Evolutionary conservation across 2,113 vertebrate species (phyloP), one percentile per base, ranked within the genome.

Genomic region (Thymallus thymallus): DNA sequence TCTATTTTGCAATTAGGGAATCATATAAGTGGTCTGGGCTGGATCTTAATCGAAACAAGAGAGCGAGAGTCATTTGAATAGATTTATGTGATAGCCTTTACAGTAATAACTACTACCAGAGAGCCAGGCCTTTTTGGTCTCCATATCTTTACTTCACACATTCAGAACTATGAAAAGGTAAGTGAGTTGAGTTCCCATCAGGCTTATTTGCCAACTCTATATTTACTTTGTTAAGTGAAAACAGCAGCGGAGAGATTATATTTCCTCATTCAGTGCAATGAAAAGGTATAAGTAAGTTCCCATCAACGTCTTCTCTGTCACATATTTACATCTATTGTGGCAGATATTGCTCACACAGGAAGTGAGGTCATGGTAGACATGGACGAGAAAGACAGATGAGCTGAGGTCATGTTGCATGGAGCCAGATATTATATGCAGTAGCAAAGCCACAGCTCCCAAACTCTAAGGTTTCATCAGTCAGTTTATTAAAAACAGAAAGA

Each of bases 1-100:
- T 76, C 56, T 78, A 48, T 82, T 81, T 80, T 69, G 77, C 77
- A 86, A 87, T 88, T 81, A 79, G 67, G 75, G 68, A 78, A 79
- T 73, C 62, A 22, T 16, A 69, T 41, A 65, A 76, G 76, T 74
- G 68, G 73, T 32, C 60, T 71, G 61, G 79, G 23, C 20, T 74
- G 55, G n/a, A 30, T 77, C 72, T 72, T 7, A 79, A 76, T 62
- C 77, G 23, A 77, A 81, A 76, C 58, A 71, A 72, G 18, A 46
- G 64, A 64, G 62, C 68, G 68, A 71, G 68, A 2, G 71, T 79
- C 82, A 77, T 63, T 46, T 4, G 56, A 26, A 16, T 48, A 41
- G 61, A 64, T 73, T 69, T 16, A 71, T 32, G 46, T 60, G 72
- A 23, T 55, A 71, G 69, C 69, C 70, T 46, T 46, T 65, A 24